A percentile compares a stretch with the other conserved stretches of the same genome.
Conservation (phyloP, 2,113 vertebrate species). For the Peromyscus californicus region DNA sequence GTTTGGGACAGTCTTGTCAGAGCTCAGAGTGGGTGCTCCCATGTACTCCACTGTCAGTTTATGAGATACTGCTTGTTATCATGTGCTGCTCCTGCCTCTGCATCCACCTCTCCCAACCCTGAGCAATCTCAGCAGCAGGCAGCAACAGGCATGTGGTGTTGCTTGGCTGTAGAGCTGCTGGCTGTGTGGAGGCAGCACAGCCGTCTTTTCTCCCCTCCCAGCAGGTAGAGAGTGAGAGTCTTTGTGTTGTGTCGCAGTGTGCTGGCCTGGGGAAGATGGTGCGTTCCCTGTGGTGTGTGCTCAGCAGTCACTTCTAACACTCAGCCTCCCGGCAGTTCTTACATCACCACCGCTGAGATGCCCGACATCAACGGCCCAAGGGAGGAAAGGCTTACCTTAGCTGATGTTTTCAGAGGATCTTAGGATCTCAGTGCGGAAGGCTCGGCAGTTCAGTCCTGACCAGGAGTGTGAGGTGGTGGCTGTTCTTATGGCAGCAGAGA, state of each 20-base stretch:
- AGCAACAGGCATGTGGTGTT: background rate
- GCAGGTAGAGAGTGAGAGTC: background rate
- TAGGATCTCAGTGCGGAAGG: background rate
- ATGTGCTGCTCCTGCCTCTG: background rate
- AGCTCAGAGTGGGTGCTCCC: background rate
- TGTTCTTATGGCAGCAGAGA: background rate
- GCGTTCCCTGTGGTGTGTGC: background rate
- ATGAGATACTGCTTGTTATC: background rate
- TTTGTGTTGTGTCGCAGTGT: background rate
- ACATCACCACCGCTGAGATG: background rate
- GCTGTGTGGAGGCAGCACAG: background rate
- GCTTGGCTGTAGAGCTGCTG: background rate
- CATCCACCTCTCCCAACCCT: background rate
- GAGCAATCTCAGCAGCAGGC: background rate
- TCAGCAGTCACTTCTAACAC: background rate
- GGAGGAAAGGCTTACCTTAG: background rate
- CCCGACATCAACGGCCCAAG: background rate
- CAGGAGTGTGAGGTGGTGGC: background rate
- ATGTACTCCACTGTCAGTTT: background rate
- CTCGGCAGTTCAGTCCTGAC: too few species aligned
- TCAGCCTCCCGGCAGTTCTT: background rate
- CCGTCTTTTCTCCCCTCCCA: background rate
- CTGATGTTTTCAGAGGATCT: background rate
- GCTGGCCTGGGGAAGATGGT: background rate
- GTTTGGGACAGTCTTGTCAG: background rate